Base-by-base conservation (phyloP, 2,797 vertebrate genomes). In the Neopelma chrysocephalum region DNA sequence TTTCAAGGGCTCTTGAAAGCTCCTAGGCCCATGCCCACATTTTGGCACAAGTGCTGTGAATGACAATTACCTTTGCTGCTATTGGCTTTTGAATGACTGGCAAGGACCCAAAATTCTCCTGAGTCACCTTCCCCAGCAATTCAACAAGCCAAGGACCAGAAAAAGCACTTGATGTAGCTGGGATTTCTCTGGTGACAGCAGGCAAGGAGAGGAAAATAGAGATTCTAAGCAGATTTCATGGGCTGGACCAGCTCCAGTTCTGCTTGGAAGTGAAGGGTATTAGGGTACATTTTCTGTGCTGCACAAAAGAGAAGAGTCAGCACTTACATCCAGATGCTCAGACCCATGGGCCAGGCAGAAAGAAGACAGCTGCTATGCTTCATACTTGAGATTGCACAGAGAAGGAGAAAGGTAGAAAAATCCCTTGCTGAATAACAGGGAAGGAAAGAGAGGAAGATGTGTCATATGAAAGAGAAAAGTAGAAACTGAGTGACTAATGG, bases 201-300 rank as follows among this genome's bases (percentile, higher is more conserved):
- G 75, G 83, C 90, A 96, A 93, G 91, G 96, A 95, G 82, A 95
- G 36, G 56, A 82, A 96, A 96, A 94, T 47, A 94, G 82, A 96
- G 91, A 95, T 96, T 96, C 95, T 95, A 95, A 94, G 93, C 94
- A 96, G 90, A 95, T 95, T 94, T 95, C 94, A 85, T 70, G 68
- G 73, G 78, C 82, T 96, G 96, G 95, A 95, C 71, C 51, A 82
- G 86, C 75, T 95, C 96, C 91, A 97, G 91, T 87, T 95, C 78
- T 92, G 78, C 95, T 89, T 95, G 68, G 75, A 92, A 96, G 75
- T 89, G 85, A 97, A 96, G 96, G 95, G 80, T 97, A 93, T 94
- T 94, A 96, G 94, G 91, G 93, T 84, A 95, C 78, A 77, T 93
- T 89, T 89, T 92, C 83, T 87, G 60, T 34, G 83, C 91, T 56